These are phyloP conservation scores for Bibio marci DNA, from an alignment of 2,888 invertebrate genomes.

Conservation along the genomic window DNA sequence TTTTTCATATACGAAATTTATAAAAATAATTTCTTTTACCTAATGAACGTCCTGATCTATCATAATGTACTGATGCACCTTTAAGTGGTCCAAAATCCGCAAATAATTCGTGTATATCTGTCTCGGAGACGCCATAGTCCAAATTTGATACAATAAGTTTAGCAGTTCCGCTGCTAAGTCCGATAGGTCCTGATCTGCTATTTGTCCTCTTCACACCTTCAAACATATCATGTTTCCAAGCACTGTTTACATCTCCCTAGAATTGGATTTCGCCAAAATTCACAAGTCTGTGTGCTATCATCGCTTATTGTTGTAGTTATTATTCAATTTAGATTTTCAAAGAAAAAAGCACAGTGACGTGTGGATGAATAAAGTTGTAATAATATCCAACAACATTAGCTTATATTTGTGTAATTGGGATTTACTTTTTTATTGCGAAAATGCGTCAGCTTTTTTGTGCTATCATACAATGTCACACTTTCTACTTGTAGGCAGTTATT, in stretches of 20 bases:
- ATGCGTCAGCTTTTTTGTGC: no score
- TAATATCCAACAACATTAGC: no score
- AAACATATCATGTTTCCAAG: slow-evolving; percentile 96
- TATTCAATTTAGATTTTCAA: no score
- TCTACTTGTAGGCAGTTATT: no score
- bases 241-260: slow-evolving; percentile 87
- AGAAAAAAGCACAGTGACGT: no score
- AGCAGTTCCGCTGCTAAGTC: slow-evolving; percentile 34
- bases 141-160: slow-evolving; percentile 91
- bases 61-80: slow-evolving; percentile 92
- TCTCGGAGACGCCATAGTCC: slow-evolving; percentile 94
- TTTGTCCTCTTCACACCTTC: slow-evolving; percentile 42
- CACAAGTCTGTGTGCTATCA: no score
- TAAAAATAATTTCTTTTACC: slow-evolving; percentile 34
- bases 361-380: no score
- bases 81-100: slow-evolving; percentile 91
- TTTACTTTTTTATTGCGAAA: no score
- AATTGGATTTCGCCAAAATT: slow-evolving; percentile 29
- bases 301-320: no score
- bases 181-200: background rate
- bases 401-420: no score
- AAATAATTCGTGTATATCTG: slow-evolving; percentile 92
- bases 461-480: no score
- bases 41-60: slow-evolving; percentile 86
- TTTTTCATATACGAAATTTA: no score